Evolutionary conservation across 2,888 invertebrate genomes (phyloP).

Genomic region (Eurytoma californica): DNA sequence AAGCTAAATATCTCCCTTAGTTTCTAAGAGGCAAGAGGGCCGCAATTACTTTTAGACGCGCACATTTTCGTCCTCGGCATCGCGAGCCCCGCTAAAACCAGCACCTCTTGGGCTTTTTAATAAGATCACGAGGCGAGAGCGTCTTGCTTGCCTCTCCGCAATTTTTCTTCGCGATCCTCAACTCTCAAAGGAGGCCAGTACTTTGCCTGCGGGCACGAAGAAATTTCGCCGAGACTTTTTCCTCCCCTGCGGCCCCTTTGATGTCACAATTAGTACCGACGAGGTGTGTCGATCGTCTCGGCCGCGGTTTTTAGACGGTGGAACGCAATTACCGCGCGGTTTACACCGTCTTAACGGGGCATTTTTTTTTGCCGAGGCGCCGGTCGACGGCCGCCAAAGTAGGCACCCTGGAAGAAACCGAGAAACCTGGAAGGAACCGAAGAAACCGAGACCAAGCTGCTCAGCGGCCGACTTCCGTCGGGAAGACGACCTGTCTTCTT

Average conservation of each 20-base stretch:
- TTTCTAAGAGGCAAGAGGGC: too few species aligned
- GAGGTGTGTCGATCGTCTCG: conserved; percentile 22
- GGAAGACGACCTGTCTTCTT: too few species aligned
- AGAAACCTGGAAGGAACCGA: too few species aligned
- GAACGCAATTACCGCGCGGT: conserved; percentile 44
- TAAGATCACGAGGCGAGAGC: conserved; percentile 7
- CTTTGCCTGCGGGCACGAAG: neutral
- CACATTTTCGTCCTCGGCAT: neutral
- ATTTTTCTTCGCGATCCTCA: neutral
- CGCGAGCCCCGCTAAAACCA: neutral
- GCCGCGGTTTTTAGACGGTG: conserved; percentile 21
- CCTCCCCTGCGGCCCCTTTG: conserved; percentile 25
- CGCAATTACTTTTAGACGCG: neutral
- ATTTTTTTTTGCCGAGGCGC: neutral
- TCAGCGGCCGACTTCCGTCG: too few species aligned
- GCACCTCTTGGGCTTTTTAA: neutral
- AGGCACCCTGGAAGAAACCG: neutral
- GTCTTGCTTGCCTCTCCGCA: neutral
- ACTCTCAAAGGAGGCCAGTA: conserved; percentile 10
- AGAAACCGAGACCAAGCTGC: too few species aligned
- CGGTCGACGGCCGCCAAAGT: neutral
- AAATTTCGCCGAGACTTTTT: conserved; percentile 19
- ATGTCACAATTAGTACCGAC: conserved; percentile 43
- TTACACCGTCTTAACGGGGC: conserved; percentile 17
- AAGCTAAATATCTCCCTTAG: too few species aligned